phyloP scores from a whole-genome alignment of 1,140 invertebrate species.

The Chrysoperla carnea region DNA sequence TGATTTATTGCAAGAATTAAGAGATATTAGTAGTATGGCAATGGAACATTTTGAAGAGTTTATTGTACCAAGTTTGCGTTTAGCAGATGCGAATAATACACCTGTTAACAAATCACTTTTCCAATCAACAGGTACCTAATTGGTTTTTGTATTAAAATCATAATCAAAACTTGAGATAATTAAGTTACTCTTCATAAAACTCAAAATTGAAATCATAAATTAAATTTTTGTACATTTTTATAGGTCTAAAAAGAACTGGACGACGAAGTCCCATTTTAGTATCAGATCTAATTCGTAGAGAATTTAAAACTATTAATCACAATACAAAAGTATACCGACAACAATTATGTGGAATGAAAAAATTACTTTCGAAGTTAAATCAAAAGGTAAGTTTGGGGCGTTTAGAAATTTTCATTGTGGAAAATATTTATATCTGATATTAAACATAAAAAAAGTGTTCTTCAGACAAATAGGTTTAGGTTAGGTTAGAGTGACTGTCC shows the following conservation, averaged over 20 bases:
- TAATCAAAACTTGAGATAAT: background rate
- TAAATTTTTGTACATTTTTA: no score
- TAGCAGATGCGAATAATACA: slow-evolving; percentile 14
- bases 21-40: slow-evolving; percentile 89
- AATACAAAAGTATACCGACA: background rate
- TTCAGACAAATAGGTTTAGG: no score
- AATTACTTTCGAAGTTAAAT: background rate
- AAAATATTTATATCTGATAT: background rate
- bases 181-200: background rate
- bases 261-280: background rate
- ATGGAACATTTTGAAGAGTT: slow-evolving; percentile 94
- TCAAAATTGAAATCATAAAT: background rate
- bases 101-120: no score
- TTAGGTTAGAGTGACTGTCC: no score
- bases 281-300: background rate
- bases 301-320: background rate
- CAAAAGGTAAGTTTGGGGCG: background rate
- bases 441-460: no score
- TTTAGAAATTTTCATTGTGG: background rate
- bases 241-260: background rate
- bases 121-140: no score
- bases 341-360: background rate
- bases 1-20: slow-evolving; percentile 71
- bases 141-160: no score
- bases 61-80: slow-evolving; percentile 39